phyloP scores from a whole-genome alignment of 2,797 vertebrate genomes.

The Danio tinwini region DNA sequence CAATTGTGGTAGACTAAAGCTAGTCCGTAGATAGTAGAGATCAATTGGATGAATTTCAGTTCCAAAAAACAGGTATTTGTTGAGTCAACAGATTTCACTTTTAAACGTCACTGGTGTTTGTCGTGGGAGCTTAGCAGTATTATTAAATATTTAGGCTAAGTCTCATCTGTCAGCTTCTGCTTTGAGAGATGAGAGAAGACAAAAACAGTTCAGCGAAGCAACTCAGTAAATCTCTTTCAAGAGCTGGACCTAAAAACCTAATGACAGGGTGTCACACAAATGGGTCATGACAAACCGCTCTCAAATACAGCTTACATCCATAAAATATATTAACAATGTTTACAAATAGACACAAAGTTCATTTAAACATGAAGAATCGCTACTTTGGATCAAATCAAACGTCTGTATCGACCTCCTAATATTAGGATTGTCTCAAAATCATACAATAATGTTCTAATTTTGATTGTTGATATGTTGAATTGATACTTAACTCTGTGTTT shows the following conservation, averaged over 20 bases:
- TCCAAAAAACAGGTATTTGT: slow-evolving; percentile 26
- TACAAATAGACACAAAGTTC: neutral
- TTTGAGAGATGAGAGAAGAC: slow-evolving; percentile 33
- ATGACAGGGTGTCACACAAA: slow-evolving; percentile 20
- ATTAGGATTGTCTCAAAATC: neutral
- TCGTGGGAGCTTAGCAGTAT: slow-evolving; percentile 3
- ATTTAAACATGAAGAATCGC: neutral
- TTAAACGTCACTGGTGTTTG: slow-evolving; percentile 21
- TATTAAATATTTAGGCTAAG: slow-evolving; percentile 43
- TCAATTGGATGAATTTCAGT: neutral
- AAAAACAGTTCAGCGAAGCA: slow-evolving; percentile 38
- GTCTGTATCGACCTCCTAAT: neutral
- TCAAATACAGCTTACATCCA: neutral
- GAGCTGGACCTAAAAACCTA: slow-evolving; percentile 14
- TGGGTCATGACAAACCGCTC: neutral
- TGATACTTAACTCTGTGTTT: neutral
- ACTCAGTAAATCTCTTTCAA: slow-evolving; percentile 17
- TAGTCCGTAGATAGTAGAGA: neutral
- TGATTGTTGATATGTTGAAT: neutral
- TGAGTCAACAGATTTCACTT: slow-evolving; percentile 30
- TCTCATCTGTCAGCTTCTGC: slow-evolving; percentile 30
- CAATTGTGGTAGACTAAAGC: neutral
- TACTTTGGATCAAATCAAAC: neutral
- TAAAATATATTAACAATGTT: neutral
- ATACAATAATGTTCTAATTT: neutral